Conservation (phyloP, 2,113 vertebrate genomes). For the Hymenochirus boettgeri region DNA sequence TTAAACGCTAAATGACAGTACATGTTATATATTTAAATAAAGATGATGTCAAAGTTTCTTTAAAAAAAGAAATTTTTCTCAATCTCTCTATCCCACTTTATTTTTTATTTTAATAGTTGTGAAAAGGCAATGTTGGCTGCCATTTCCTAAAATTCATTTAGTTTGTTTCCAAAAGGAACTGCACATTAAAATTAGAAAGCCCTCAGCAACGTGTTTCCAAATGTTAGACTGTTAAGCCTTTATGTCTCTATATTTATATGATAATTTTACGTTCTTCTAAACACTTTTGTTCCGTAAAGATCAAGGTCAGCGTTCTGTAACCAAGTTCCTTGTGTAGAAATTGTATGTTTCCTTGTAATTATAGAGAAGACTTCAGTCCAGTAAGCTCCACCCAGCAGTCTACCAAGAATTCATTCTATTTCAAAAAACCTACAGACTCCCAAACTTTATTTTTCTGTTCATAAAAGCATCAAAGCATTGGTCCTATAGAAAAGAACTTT, state of each 20-base stretch:
- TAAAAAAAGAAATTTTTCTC: no score
- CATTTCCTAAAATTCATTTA: not conserved
- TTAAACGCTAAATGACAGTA: no score
- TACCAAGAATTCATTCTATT: not conserved
- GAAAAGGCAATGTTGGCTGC: not conserved
- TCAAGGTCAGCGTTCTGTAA: constrained; percentile 18
- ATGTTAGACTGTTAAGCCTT: constrained; percentile 2
- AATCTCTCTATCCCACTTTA: no score
- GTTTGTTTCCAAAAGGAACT: constrained; percentile 10
- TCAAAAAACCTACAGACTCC: not conserved
- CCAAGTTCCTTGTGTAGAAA: constrained; percentile 19
- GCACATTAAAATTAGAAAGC: not conserved
- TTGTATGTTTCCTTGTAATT: constrained; percentile 30
- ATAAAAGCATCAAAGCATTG: not conserved
- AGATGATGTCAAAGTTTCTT: no score
- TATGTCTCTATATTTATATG: constrained; percentile 9
- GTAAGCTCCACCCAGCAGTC: not conserved
- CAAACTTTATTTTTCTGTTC: not conserved
- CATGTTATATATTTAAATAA: no score
- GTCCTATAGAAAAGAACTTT: not conserved
- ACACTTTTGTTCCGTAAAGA: constrained; percentile 3
- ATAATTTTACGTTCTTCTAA: constrained; percentile 8
- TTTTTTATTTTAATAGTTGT: not conserved
- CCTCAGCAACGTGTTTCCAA: constrained; percentile 3
- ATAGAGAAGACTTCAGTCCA: constrained; percentile 1